phyloP scores from a whole-genome alignment of 92 coral and sea anemone genomes.

The Porites rus region DNA sequence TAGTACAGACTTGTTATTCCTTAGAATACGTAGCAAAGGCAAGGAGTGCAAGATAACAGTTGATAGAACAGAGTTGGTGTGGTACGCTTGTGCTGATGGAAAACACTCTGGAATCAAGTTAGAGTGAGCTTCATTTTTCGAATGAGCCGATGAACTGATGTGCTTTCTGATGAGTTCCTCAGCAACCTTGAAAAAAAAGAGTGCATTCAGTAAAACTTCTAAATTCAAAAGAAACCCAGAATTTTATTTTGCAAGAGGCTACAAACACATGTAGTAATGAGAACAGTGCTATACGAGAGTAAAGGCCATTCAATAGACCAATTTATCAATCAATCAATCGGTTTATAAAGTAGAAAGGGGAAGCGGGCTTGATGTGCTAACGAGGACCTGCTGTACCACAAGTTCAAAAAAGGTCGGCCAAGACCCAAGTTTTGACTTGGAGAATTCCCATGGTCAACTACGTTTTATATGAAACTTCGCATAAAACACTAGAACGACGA shows the following conservation, averaged over 20 bases:
- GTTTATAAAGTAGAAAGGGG: no score
- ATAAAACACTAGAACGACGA: no score
- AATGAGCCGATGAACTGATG: neutral
- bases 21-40: constrained; percentile 73
- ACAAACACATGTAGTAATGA: no score
- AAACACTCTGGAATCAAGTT: neutral
- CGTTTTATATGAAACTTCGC: no score
- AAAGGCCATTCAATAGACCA: no score
- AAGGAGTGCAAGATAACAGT: constrained; percentile 72
- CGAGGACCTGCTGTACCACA: no score
- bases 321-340: no score
- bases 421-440: no score
- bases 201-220: neutral
- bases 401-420: no score
- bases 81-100: constrained; percentile 74
- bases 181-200: constrained; percentile 28
- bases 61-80: constrained; percentile 70
- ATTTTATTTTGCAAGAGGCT: neutral
- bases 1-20: constrained; percentile 37
- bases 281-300: neutral
- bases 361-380: no score
- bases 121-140: neutral
- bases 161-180: constrained; percentile 48
- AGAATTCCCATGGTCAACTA: no score
- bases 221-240: neutral